Evolutionary conservation across 2,113 vertebrate species (phyloP).

Genomic region (Coracopsis vasa): DNA sequence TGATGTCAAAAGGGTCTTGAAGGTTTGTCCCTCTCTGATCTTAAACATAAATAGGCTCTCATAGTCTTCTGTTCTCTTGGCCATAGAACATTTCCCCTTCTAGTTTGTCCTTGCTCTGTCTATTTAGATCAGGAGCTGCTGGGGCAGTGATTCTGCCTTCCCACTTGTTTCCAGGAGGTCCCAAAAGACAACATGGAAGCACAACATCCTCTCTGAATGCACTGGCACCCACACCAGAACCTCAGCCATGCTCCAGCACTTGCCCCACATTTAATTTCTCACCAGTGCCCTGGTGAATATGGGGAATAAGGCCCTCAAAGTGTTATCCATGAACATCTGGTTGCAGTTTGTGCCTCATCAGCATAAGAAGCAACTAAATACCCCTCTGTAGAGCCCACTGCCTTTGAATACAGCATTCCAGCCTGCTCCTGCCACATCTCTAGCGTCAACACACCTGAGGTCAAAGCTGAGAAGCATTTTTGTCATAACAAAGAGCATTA

Average conservation of each 20-base stretch:
- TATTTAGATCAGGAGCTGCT: neutral
- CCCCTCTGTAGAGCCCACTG: neutral
- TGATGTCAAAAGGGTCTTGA: neutral
- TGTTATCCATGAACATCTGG: accelerated
- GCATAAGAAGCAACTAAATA: neutral
- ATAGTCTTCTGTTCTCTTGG: neutral
- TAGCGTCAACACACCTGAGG: neutral
- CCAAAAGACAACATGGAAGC: neutral
- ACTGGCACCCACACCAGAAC: neutral
- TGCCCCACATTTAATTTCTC: neutral
- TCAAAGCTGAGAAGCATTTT: neutral
- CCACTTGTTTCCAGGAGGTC: neutral
- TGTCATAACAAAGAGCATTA: neutral
- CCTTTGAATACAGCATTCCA: neutral
- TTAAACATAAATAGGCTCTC: neutral
- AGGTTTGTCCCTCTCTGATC: neutral
- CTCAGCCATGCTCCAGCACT: neutral
- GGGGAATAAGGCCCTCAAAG: neutral
- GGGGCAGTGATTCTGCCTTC: neutral
- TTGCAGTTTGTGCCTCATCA: accelerated
- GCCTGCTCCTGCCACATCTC: neutral
- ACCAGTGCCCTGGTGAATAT: neutral
- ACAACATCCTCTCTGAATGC: accelerated
- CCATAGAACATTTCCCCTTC: neutral
- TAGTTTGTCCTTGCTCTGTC: neutral